phyloP scores from a whole-genome alignment of 2,888 invertebrate genomes.

The Nycteola revayana region DNA sequence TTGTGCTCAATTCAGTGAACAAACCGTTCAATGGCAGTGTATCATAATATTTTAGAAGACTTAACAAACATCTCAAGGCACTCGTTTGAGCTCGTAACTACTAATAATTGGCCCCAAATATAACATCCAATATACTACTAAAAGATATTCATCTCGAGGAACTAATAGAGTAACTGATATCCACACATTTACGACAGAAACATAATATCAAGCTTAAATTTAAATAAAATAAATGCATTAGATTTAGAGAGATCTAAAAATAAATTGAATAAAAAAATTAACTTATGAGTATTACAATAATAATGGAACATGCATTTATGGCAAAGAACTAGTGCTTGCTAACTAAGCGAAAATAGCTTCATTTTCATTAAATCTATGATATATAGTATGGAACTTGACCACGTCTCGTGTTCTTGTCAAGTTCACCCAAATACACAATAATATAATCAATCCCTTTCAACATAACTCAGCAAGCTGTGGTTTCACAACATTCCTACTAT shows the following conservation, averaged over 20 bases:
- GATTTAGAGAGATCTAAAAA: constrained; percentile 80
- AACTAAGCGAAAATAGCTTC: constrained; percentile 79
- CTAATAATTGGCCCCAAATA: constrained; percentile 59
- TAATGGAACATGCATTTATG: constrained; percentile 83
- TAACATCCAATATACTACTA: constrained; percentile 48
- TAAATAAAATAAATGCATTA: constrained; percentile 78
- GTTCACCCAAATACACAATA: constrained; percentile 19
- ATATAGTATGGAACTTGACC: constrained; percentile 47
- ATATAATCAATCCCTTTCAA: constrained; percentile 19
- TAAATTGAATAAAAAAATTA: constrained; percentile 73
- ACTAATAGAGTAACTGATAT: constrained; percentile 53
- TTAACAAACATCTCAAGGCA: constrained; percentile 66
- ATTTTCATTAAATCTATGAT: constrained; percentile 67
- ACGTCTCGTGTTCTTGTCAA: constrained; percentile 28
- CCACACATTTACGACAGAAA: constrained; percentile 52
- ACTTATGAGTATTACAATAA: constrained; percentile 81
- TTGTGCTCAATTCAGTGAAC: constrained; percentile 45
- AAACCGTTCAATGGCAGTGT: constrained; percentile 59
- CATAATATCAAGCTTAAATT: constrained; percentile 54
- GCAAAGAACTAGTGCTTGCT: constrained; percentile 80
- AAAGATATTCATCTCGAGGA: constrained; percentile 57
- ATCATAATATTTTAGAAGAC: constrained; percentile 38
- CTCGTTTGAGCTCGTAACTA: constrained; percentile 51
- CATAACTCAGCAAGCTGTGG: constrained; percentile 15
- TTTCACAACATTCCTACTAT: constrained; percentile 19